phyloP scores from a whole-genome alignment of 2,797 vertebrate species.

The Eurystomus glaucurus region DNA sequence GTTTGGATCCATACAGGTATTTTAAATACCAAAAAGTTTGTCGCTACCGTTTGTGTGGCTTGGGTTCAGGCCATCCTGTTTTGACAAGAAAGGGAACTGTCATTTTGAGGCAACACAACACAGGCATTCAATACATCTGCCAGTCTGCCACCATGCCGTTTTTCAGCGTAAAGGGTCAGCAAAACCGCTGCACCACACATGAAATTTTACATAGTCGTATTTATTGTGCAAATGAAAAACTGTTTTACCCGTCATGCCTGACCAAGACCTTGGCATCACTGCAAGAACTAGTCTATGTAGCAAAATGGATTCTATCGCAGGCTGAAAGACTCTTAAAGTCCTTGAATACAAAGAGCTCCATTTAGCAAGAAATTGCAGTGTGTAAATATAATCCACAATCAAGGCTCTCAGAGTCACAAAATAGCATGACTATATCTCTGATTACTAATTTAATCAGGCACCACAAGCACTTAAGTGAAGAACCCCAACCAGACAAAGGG shows the following conservation, averaged over 20 bases:
- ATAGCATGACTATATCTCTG: conserved; percentile 79
- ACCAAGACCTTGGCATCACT: conserved; percentile 61
- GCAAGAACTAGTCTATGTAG: conserved; percentile 39
- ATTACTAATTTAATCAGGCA: conserved; percentile 83
- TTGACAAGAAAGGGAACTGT: conserved; percentile 1
- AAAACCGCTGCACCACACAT: conserved; percentile 37
- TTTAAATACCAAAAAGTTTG: background rate
- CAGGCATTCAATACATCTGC: background rate
- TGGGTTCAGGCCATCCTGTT: background rate
- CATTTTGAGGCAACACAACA: background rate
- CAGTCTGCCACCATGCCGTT: background rate
- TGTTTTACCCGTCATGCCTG: conserved; percentile 4
- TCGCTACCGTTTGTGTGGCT: background rate
- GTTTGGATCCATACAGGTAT: background rate
- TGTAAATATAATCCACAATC: conserved; percentile 85
- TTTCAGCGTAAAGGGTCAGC: conserved; percentile 32
- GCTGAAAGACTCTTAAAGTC: conserved; percentile 74
- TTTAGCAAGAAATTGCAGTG: conserved; percentile 83
- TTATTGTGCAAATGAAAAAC: conserved; percentile 38
- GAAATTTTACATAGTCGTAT: conserved; percentile 37
- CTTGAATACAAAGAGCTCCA: conserved; percentile 81
- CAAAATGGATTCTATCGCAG: conserved; percentile 67
- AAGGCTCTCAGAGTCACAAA: conserved; percentile 83
- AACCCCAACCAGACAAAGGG: conserved; percentile 70
- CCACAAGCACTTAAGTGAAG: conserved; percentile 75